Evolutionary conservation across 2,888 invertebrate species (phyloP).

Genomic region (Chironomus riparius): DNA sequence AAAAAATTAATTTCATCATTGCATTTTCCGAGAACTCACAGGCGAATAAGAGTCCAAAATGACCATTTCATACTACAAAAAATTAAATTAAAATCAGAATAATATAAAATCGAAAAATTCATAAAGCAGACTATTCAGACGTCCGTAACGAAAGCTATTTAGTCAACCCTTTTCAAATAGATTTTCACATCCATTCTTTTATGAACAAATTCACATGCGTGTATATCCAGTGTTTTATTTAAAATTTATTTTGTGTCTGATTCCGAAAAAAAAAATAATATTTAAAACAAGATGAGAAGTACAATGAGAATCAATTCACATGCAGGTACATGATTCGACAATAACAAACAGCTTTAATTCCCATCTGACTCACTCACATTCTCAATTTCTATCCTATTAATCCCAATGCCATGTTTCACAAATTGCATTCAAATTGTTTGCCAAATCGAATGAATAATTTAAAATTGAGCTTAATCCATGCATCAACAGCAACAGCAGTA

Average conservation of each 20-base stretch:
- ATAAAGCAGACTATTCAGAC: neutral
- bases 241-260: neutral
- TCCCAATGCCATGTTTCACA: constrained; percentile 3
- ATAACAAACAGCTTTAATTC: no score
- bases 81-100: neutral
- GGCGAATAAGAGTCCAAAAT: no score
- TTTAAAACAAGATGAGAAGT: neutral
- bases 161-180: constrained; percentile 6
- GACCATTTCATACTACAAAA: neutral
- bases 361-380: no score
- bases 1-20: no score
- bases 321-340: no score
- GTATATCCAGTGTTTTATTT: neutral
- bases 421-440: constrained; percentile 22
- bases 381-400: neutral
- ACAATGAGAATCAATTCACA: neutral
- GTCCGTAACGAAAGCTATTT: neutral
- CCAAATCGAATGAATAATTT: constrained; percentile 7
- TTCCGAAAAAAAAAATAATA: neutral
- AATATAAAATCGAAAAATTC: neutral
- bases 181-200: no score
- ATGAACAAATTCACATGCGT: neutral
- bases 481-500: neutral
- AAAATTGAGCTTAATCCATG: neutral
- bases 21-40: no score